Conservation (phyloP, 2,888 invertebrate genomes). For the Anagyrus pseudococci region DNA sequence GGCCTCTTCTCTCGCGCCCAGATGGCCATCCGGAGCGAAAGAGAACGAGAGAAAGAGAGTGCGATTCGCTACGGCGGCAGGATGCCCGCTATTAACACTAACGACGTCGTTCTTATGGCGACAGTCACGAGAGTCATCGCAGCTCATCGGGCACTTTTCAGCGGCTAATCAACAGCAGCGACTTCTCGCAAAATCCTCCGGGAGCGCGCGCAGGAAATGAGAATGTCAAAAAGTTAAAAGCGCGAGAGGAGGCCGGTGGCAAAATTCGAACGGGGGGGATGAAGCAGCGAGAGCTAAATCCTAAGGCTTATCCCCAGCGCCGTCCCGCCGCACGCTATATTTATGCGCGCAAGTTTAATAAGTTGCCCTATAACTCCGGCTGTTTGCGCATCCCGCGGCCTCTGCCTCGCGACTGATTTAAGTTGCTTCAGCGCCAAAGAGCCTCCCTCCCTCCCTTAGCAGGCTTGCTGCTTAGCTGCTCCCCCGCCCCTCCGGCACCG, state of each 20-base stretch:
- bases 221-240: conserved; percentile 19
- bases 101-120: conserved; percentile 30
- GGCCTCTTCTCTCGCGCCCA: no score
- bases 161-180: no score
- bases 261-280: no score
- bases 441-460: neutral
- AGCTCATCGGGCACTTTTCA: neutral
- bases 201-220: conserved; percentile 17
- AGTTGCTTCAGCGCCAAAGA: neutral
- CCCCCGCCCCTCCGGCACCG: no score
- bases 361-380: no score
- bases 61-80: conserved; percentile 9
- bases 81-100: conserved; percentile 37
- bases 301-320: neutral
- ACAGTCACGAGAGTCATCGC: conserved; percentile 9
- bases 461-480: no score
- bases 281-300: no score
- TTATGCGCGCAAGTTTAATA: conserved; percentile 1
- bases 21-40: no score
- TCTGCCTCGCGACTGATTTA: neutral
- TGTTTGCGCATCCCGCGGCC: neutral
- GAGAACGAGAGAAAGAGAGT: neutral
- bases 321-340: neutral
- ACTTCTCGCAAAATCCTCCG: neutral
- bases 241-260: neutral